Percentiles rank a stretch among this genome's conserved stretches.
Conservation (phyloP, 2,888 invertebrate species). For the Clivina fossor region DNA sequence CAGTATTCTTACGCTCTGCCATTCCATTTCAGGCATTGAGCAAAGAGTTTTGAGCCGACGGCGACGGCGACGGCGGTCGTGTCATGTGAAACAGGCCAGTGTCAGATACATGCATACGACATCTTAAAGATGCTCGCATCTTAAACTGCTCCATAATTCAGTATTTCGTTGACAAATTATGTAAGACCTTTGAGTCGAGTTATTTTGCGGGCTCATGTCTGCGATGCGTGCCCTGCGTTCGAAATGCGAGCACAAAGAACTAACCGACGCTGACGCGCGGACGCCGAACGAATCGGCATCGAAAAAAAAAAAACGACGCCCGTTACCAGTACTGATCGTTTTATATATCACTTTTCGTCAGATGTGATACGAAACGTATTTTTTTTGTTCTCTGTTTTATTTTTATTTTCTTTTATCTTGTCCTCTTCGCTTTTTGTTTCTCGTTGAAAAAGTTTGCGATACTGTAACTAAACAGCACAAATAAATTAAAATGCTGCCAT, state of each 20-base stretch:
- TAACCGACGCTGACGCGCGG: too few species aligned
- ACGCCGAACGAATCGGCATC: neutral
- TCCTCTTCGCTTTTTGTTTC: neutral
- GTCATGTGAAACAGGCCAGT: too few species aligned
- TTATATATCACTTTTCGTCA: neutral
- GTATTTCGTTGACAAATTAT: slow-evolving; percentile 29
- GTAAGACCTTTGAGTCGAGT: slow-evolving; percentile 27
- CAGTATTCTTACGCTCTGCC: too few species aligned
- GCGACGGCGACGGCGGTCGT: too few species aligned
- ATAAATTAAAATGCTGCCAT: too few species aligned
- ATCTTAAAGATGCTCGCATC: slow-evolving; percentile 3
- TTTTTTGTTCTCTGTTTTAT: too few species aligned
- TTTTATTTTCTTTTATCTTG: too few species aligned
- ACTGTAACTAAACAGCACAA: too few species aligned
- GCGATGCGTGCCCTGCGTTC: slow-evolving; percentile 15
- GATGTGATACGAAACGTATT: too few species aligned
- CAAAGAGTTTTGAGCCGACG: too few species aligned
- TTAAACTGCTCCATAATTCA: slow-evolving; percentile 23
- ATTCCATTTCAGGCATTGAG: too few species aligned
- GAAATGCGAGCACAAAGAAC: slow-evolving; percentile 8
- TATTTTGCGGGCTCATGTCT: slow-evolving; percentile 22
- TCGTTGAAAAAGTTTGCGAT: too few species aligned
- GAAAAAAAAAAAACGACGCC: neutral
- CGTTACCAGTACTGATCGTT: neutral
- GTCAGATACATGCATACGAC: neutral